Base-by-base conservation (phyloP, 2,113 vertebrate genomes). In the Mugil cephalus region DNA sequence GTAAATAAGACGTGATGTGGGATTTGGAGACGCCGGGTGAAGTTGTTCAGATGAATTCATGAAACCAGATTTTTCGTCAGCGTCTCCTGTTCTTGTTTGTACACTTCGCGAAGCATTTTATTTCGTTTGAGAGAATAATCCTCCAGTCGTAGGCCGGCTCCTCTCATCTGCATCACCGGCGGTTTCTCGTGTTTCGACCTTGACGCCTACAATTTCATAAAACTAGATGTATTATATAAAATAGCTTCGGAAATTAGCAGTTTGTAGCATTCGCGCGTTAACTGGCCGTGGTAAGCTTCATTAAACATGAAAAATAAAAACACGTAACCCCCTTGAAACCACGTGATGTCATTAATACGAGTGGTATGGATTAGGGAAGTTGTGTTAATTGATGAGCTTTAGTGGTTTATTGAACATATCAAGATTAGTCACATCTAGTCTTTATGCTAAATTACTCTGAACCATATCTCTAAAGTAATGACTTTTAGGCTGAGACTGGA, bases 1-100 rank as follows among this genome's bases (percentile, higher is more conserved):
- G 66, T 54, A 13, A 69, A 61, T 71, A 45, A 52, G 58, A 66
- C 18, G n/a, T 42, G 35, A 38, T 15, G 19, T 40, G 47, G 60
- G 39, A 80, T 69, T 56, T 40, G 13, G 15, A 80, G 40, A 39
- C n/a, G 12, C 21, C 19, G 34, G n/a, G 38, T 14, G 3, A 55
- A 66, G 9, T 69, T 65, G 8, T 54, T 55, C 7, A 36, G 17
- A 35, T 10, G 8, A 56, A 45, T 38, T 38, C 10, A 17, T n/a
- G n/a, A n/a, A n/a, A n/a, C n/a, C n/a, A n/a, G n/a, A n/a, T 30
- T 30, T 30, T 30, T 30, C 24, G 3, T 30, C 24, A 5, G 5
- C 24, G 24, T 30, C 24, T 30, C 24, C 5, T 30, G 24, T 30
- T 30, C 24, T 30, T 30, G 24, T 30, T 30, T 30, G 24, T 30